Evolutionary conservation across 1,140 invertebrate species (phyloP).

Genomic region (Hylyphantes graminicola): DNA sequence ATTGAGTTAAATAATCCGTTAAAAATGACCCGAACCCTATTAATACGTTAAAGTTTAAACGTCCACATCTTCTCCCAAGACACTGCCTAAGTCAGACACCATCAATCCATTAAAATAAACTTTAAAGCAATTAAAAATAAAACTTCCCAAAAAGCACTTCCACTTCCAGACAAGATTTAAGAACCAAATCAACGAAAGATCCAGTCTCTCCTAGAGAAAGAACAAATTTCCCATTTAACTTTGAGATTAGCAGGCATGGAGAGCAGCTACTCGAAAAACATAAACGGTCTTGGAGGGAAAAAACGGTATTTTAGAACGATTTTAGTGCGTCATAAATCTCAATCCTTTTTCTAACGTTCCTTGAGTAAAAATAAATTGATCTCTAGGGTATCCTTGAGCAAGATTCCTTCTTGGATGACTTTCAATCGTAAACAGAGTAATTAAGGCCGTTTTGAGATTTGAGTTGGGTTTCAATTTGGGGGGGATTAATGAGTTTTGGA

Average conservation of each 20-base stretch:
- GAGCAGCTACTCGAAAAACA: conserved; percentile 42
- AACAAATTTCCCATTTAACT: conserved; percentile 32
- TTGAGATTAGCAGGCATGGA: conserved; percentile 39
- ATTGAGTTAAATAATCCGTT: too few relatives aligned
- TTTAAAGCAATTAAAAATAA: too few relatives aligned
- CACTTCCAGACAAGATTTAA: too few relatives aligned
- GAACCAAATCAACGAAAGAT: too few relatives aligned
- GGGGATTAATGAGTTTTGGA: conserved; percentile 20
- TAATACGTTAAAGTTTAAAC: too few relatives aligned
- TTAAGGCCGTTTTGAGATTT: not conserved
- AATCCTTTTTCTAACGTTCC: conserved; percentile 10
- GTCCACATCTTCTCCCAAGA: too few relatives aligned
- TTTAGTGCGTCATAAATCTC: conserved; percentile 42
- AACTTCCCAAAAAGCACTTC: too few relatives aligned
- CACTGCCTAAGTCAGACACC: too few relatives aligned
- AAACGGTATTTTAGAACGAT: conserved; percentile 3
- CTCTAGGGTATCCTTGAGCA: not conserved
- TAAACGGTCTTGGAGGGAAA: conserved; percentile 18
- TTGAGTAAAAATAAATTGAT: conserved; percentile 27
- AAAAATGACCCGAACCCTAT: too few relatives aligned
- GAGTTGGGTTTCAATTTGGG: not conserved
- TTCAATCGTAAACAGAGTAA: conserved; percentile 5
- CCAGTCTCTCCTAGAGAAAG: not conserved
- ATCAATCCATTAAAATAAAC: too few relatives aligned
- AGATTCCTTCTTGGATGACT: conserved; percentile 11